A percentile compares a stretch with the other conserved stretches of the same genome.
Conservation (phyloP, 2,888 invertebrate genomes). For the Tipula vernalis region DNA sequence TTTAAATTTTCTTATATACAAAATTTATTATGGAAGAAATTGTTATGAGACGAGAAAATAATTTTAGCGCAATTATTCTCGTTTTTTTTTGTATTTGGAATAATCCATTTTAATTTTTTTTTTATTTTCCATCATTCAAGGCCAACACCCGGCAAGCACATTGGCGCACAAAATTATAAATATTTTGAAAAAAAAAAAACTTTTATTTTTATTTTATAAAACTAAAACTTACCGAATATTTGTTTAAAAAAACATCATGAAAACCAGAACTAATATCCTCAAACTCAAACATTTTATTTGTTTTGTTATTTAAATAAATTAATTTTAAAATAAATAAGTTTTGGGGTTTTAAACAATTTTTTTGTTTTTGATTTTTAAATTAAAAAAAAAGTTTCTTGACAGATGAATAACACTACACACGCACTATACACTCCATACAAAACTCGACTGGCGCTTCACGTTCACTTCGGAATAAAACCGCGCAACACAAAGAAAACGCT, state of each 20-base stretch:
- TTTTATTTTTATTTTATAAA: neutral
- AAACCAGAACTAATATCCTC: conserved; percentile 55
- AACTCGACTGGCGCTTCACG: conserved; percentile 13
- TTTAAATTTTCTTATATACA: neutral
- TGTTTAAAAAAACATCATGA: conserved; percentile 50
- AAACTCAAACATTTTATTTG: conserved; percentile 49
- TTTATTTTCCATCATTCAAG: conserved; percentile 11
- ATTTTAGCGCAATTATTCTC: neutral
- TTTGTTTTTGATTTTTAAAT: neutral
- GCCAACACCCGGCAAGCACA: conserved; percentile 17
- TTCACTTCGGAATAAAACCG: neutral
- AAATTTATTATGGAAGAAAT: neutral
- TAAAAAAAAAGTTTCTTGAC: neutral
- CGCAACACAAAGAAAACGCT: conserved; percentile 11
- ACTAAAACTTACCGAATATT: conserved; percentile 51
- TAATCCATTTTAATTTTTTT: neutral
- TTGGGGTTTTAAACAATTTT: neutral
- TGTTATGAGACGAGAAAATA: conserved; percentile 1
- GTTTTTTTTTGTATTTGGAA: neutral
- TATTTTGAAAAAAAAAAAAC: neutral
- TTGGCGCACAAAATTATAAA: conserved; percentile 15
- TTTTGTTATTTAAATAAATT: neutral
- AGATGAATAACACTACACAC: conserved; percentile 14
- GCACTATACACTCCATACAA: conserved; percentile 17
- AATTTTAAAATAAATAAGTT: neutral